Conservation (phyloP, 2,113 vertebrate species). For the Talpa occidentalis region DNA sequence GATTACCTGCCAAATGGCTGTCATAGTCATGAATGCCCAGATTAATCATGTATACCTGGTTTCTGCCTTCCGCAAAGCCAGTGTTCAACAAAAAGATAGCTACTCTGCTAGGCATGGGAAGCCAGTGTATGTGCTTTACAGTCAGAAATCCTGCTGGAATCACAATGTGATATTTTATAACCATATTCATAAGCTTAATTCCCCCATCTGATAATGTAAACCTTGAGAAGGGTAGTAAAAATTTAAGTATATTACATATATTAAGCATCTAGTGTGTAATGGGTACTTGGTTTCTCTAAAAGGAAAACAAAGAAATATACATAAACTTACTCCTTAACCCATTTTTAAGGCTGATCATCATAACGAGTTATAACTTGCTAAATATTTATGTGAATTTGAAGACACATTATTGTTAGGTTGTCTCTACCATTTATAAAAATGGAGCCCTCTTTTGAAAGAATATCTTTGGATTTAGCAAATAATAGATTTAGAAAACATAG, state of each 20-base stretch:
- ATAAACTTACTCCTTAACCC: not conserved
- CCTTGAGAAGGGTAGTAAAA: not conserved
- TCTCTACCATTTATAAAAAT: conserved; percentile 19
- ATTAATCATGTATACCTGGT: not conserved
- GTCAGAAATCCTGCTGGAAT: not conserved
- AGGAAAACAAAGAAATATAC: not conserved
- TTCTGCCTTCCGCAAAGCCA: not conserved
- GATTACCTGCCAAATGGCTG: not conserved
- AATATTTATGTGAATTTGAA: not conserved
- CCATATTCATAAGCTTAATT: conserved; percentile 19
- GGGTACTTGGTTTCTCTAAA: not conserved
- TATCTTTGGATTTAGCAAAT: conserved; percentile 18
- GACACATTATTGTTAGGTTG: not conserved
- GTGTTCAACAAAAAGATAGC: not conserved
- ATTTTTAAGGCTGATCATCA: conserved; percentile 6
- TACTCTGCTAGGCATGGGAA: not conserved
- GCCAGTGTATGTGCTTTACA: not conserved
- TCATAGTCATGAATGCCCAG: not conserved
- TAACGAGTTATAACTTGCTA: conserved; percentile 31
- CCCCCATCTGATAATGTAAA: not conserved
- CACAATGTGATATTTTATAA: not conserved
- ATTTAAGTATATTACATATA: not conserved
- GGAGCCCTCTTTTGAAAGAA: not conserved
- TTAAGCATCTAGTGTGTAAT: not conserved
- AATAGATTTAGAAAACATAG: not conserved